Percentiles rank a stretch among this genome's conserved stretches.
Conservation (phyloP, 1,140 invertebrate genomes). For the Psilanteris sp. region DNA sequence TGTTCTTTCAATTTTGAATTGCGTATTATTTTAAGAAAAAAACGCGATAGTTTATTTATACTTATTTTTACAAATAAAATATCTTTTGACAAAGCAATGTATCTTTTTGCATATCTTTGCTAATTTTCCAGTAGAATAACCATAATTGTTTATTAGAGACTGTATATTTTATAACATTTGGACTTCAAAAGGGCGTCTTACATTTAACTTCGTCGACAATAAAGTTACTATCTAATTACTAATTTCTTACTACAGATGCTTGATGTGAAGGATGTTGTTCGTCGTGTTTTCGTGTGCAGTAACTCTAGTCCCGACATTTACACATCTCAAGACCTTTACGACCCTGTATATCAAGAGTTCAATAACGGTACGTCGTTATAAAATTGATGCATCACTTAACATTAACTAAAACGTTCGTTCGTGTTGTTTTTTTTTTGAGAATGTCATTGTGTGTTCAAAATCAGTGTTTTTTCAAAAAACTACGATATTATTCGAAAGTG, state of each 20-base stretch:
- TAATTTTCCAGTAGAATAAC: no score
- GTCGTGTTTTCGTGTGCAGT: constrained; percentile 83
- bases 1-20: no score
- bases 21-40: no score
- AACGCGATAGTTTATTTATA: no score
- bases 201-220: background rate
- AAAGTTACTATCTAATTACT: constrained; percentile 57
- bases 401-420: constrained; percentile 6
- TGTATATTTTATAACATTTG: background rate
- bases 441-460: no score
- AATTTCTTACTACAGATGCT: constrained; percentile 82
- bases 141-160: no score
- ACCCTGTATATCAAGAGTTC: constrained; percentile 86
- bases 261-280: constrained; percentile 80
- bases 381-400: constrained; percentile 31
- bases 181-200: background rate
- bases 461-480: no score
- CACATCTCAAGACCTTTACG: constrained; percentile 84
- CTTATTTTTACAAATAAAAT: no score
- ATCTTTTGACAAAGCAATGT: no score
- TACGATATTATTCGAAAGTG: no score
- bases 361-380: constrained; percentile 79
- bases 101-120: no score
- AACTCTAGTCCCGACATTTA: constrained; percentile 85
- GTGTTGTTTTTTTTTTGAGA: no score